Base-by-base conservation (phyloP, 2,797 vertebrate species). In the Poeciliopsis gracilis region DNA sequence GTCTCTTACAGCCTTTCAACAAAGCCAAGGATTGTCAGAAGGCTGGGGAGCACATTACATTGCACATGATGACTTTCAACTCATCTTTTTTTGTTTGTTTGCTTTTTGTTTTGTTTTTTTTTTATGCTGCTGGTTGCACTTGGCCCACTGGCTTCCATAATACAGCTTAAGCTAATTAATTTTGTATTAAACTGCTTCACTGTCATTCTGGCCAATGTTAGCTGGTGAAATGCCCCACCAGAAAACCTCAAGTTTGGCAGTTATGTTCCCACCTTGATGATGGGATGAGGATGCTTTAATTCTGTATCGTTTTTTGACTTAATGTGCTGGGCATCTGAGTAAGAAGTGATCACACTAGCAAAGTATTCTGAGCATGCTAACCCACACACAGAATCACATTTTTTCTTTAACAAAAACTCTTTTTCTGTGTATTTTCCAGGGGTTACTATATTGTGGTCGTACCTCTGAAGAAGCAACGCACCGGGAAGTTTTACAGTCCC, bases 361-460 rank as follows among this genome's bases (percentile, higher is more conserved):
- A 69, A 84, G 51, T 84, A 82, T 79, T 80, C 80, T 83, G 82
- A 87, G 78, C 83, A 23, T 85, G 75, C 72, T 67, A 36, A 38
- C 36, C 63, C 36, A 41, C 75, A 82, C 83, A 76, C 78, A 78
- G 28, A 57, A 41, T 67, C 36, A 67, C 36, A 67, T 25, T 67
- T 73, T 8, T 30, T 2, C 36, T 25, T 70, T 28, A 72, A 33
- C 18, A 49, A 18, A 72, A 72, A 33, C n/a, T 30, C 0, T 43
- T 79, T 72, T 79, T 41, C 33, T 77, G 74, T 47, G 78, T 87
- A 18, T 77, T 79, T 87, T 81, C 0, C 93, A 99, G 98, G 95
- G 97, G 96, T 78, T 99, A 98, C 95, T 99, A 98, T 88, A 96
- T 99, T 77, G 97, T 99, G 86, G 98, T 99, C 82, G 98, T 99